Percentiles rank a stretch among this genome's conserved stretches.
Conservation (phyloP, 2,113 vertebrate species). For the Oreochromis spilurus region DNA sequence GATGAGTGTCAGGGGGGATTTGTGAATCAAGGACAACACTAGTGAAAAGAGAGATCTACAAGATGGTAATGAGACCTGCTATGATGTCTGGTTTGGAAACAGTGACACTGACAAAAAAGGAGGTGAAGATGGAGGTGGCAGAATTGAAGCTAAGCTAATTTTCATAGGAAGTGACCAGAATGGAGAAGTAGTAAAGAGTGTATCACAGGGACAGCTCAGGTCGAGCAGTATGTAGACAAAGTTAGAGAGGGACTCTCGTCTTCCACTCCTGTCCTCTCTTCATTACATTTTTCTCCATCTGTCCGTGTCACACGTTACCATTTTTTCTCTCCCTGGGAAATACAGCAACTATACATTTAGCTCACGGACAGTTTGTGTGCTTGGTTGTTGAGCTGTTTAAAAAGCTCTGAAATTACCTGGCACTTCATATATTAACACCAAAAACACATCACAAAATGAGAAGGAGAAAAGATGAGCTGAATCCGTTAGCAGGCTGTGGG, state of each 20-base stretch:
- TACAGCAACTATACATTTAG: rapidly evolving
- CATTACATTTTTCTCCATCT: not conserved
- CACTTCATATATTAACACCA: not conserved
- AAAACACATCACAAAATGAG: not conserved
- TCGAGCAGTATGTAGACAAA: not conserved
- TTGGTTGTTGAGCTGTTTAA: not conserved
- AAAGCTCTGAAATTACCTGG: not conserved
- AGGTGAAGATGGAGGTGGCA: not conserved
- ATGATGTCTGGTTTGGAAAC: not conserved
- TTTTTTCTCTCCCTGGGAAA: not conserved
- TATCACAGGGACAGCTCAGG: not conserved
- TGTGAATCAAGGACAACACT: not conserved
- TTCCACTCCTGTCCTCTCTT: not conserved
- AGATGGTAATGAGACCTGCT: not conserved
- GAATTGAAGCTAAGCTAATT: not conserved
- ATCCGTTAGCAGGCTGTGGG: not conserved
- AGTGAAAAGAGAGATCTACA: not conserved
- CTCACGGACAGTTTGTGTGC: not conserved
- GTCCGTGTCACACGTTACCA: not conserved
- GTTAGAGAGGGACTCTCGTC: not conserved
- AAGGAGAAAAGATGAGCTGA: not conserved
- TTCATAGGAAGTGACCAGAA: not conserved
- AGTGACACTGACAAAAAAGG: not conserved
- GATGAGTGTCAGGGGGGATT: not conserved
- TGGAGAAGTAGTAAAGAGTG: not conserved